phyloP scores from a whole-genome alignment of 2,888 invertebrate genomes.

The Hirtodrosophila confusa region DNA sequence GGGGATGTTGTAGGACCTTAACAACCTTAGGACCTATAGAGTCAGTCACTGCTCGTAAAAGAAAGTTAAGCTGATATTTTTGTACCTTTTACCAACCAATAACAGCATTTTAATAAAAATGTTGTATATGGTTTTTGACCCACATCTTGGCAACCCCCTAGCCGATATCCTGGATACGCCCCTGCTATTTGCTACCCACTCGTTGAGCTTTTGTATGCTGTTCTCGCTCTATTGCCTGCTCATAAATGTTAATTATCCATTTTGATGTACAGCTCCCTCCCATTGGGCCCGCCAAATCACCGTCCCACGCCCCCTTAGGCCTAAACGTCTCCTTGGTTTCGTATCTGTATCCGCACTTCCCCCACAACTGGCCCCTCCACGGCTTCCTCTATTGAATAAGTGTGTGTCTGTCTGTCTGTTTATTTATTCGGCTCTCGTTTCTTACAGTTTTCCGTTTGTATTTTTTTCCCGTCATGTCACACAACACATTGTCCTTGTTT shows the following conservation, averaged over 20 bases:
- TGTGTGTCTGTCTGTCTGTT: conserved; percentile 46
- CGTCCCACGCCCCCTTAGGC: not conserved
- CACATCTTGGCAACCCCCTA: no score
- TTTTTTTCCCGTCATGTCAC: conserved; percentile 32
- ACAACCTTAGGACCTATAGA: no score
- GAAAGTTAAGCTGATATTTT: no score
- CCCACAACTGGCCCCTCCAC: not conserved
- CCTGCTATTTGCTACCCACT: no score
- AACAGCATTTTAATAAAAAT: no score
- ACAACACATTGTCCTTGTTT: conserved; percentile 46
- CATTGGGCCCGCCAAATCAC: not conserved
- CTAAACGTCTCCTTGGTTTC: conserved; percentile 33
- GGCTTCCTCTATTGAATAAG: not conserved
- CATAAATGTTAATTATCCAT: conserved; percentile 77
- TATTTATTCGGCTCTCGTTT: conserved; percentile 61
- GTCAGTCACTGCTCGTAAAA: no score
- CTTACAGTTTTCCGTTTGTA: conserved; percentile 10
- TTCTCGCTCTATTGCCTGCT: conserved; percentile 62
- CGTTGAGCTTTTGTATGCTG: conserved; percentile 30
- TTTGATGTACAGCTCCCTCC: conserved; percentile 50
- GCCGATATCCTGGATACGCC: no score
- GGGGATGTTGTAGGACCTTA: no score
- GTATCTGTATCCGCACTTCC: conserved; percentile 24
- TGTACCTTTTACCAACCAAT: no score
- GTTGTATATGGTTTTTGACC: no score